Evolutionary conservation across 2,888 invertebrate genomes (phyloP), one percentile per base, ranked within the genome.

Genomic region (Empis livida): DNA sequence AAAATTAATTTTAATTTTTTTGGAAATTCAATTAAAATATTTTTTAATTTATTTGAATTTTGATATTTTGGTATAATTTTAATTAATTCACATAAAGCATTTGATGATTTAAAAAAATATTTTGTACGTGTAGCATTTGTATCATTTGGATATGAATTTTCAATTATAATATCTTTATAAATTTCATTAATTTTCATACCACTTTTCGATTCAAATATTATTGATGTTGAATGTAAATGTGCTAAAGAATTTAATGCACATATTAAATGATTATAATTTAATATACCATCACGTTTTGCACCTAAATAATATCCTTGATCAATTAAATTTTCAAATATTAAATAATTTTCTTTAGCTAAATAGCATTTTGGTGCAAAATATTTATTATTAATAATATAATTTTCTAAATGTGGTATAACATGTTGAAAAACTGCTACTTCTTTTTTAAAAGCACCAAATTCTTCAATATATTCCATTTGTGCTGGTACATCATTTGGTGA

Each of bases 401-500:
- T 52, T 15, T 63, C 57, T 10, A 76, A 53, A 13, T 61, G 51
- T 0, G 73, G 72, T 44, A 72, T 52, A 14, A 74, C 57, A 48
- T 68, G 56, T 27, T 61, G 59, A 51, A 71, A 76, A 35, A 76
- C 69, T 1, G 54, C 54, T 3, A 67, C 64, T 57, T 77, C 77
- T 40, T 75, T 73, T 20, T 64, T 59, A 51, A 74, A 75, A 0
- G 73, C 70, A 1, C 71, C 71, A 48, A 70, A 65, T 20, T 68
- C 60, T 40, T 68, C 62, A 1, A 76, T 54, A 52, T 75, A 74
- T 10, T 68, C 70, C 54, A 73, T 73, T 56, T 73, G 74, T 1
- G 65, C 55, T 11, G 64, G 59, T 43, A 76, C 67, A 13, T 70
- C 70, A 48, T 64, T 65, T 0, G 82, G 80, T 45, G 78, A 63